Base-by-base conservation (phyloP, 2,888 invertebrate genomes). In the Flexamia atlantica region DNA sequence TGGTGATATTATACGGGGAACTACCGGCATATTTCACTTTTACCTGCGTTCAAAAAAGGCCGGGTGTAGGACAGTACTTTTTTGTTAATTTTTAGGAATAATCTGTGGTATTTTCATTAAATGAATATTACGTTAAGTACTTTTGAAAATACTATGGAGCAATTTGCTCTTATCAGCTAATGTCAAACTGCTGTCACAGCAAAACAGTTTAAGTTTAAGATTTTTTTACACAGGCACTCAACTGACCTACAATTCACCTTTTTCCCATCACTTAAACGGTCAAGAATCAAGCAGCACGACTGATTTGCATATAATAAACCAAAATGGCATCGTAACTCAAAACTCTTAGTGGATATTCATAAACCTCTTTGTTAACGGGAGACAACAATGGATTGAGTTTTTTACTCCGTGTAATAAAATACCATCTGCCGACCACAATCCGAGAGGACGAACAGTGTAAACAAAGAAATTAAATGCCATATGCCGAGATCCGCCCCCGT, bases 391-490 rank as follows among this genome's bases (percentile, higher is more conserved):
- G 64, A 30, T 64, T 57, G 57, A 10, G 20, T 64, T 64, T 64
- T 64, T 64, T 9, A 28, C 64, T 1, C 30, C 28, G 28, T 30
- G 64, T 64, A 64, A 64, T 64, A 64, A 64, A 64, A 28, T 64
- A 64, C 4, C 64, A 64, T 28, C 28, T 30, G 28, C 30, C 64
- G 12, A 64, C 28, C 4, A 20, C 12, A 57, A 57, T 30, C 64
- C 10, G 64, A 14, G 64, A 28, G 64, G 64, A 64, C 30, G 64
- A 64, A 64, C 14, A 64, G 64, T 64, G 72, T 72, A 72, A 72
- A 72, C 72, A 72, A 72, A 72, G 42, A 42, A 72, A 72, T 72
- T 72, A 72, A 72, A 72, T 72, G 72, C 72, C 40, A 72, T 72
- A n/a, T 40, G 72, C 25, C 42, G 20, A 40, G 42, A 9, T 20